Percentiles rank a stretch among this genome's conserved stretches.
phyloP scores from a whole-genome alignment of 2,113 vertebrate genomes.

The Vidua macroura region DNA sequence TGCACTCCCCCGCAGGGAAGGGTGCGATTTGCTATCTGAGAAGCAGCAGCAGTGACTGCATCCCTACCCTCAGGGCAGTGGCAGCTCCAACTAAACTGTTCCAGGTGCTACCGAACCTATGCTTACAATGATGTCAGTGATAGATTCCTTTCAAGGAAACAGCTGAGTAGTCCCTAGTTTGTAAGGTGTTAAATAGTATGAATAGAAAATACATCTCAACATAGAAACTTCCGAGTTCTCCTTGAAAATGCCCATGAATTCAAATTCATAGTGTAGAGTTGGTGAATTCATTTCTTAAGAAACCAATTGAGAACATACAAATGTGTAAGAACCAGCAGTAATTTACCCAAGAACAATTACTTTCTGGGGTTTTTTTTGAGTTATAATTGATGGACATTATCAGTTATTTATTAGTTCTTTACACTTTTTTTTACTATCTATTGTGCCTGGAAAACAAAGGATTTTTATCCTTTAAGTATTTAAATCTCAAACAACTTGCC shows the following conservation, averaged over 20 bases:
- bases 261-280: neutral
- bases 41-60: neutral
- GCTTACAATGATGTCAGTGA: neutral
- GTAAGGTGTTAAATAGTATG: neutral
- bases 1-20: neutral
- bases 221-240: neutral
- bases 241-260: neutral
- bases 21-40: fast-evolving
- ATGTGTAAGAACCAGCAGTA: neutral
- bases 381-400: neutral
- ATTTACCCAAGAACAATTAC: neutral
- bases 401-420: neutral
- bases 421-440: neutral
- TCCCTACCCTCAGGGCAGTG: neutral
- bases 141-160: neutral
- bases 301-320: neutral
- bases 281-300: neutral
- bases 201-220: neutral
- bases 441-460: neutral
- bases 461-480: neutral
- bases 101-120: neutral
- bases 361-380: neutral
- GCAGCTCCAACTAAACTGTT: neutral
- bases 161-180: neutral
- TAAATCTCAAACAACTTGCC: neutral